A percentile compares a stretch with the other conserved stretches of the same genome.
phyloP scores from a whole-genome alignment of 2,797 vertebrate species.

The Nyctibius grandis region DNA sequence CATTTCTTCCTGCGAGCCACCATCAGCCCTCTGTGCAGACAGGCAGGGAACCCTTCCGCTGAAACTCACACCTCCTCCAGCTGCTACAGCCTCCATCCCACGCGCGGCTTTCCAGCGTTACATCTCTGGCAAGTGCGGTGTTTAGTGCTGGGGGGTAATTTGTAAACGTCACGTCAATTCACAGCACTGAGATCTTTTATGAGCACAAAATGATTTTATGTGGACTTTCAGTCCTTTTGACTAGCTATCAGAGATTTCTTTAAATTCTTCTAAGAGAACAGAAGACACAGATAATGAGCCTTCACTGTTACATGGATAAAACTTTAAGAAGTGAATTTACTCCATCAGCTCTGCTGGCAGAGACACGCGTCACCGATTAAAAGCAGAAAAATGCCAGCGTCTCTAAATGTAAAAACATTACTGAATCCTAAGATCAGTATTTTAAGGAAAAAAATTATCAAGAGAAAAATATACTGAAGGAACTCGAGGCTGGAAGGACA shows the following conservation, averaged over 20 bases:
- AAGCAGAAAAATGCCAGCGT: not conserved
- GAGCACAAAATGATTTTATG: no score
- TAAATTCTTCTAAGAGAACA: not conserved
- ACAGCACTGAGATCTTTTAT: not conserved
- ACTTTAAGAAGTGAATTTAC: not conserved
- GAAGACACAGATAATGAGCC: not conserved
- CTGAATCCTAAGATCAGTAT: not conserved
- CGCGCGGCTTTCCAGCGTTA: rapidly evolving
- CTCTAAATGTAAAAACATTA: not conserved
- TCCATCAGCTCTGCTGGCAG: not conserved
- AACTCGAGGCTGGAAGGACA: not conserved
- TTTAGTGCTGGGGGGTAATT: not conserved
- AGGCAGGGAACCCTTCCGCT: rapidly evolving
- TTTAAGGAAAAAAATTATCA: not conserved
- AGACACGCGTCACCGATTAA: not conserved
- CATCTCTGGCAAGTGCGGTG: not conserved
- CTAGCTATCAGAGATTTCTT: not conserved
- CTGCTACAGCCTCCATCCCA: not conserved
- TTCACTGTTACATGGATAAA: not conserved
- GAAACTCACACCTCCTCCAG: not conserved
- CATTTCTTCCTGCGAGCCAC: not conserved
- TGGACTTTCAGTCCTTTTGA: not conserved
- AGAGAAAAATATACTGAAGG: rapidly evolving
- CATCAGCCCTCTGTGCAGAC: not conserved
- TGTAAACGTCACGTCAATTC: not conserved